These are phyloP conservation scores for Glareola pratincola DNA, from an alignment of 2,113 vertebrate genomes.

Conservation along the genomic window DNA sequence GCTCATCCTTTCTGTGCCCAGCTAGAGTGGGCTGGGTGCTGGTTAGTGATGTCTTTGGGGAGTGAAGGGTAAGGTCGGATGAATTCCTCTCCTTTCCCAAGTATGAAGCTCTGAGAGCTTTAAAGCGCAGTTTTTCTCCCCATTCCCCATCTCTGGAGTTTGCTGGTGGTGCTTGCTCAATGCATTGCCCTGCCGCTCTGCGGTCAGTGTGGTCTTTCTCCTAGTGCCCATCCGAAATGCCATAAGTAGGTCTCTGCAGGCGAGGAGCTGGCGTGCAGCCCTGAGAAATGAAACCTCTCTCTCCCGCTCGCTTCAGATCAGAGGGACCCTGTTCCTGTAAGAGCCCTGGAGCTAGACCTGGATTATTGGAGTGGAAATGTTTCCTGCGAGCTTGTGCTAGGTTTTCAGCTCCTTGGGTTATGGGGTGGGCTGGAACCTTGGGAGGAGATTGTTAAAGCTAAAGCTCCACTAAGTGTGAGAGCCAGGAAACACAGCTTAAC, in stretches of 20 bases:
- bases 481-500: background rate
- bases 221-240: background rate
- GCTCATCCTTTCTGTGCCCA: background rate
- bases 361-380: background rate
- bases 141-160: background rate
- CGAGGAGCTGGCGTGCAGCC: background rate
- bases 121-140: background rate
- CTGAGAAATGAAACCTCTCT: background rate
- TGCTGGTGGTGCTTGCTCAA: background rate
- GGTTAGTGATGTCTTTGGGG: background rate
- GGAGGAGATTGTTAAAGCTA: background rate
- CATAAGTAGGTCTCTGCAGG: background rate
- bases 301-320: background rate
- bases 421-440: background rate
- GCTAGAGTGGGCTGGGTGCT: background rate
- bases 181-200: fast-evolving
- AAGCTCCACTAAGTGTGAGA: background rate
- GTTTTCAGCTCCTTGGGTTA: background rate
- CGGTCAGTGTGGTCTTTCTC: background rate
- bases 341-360: background rate
- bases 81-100: background rate
- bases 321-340: background rate
- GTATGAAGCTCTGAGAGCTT: background rate
- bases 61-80: background rate
- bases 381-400: background rate